Conservation (phyloP, 2,113 vertebrate genomes). For the Peromyscus polionotus region DNA sequence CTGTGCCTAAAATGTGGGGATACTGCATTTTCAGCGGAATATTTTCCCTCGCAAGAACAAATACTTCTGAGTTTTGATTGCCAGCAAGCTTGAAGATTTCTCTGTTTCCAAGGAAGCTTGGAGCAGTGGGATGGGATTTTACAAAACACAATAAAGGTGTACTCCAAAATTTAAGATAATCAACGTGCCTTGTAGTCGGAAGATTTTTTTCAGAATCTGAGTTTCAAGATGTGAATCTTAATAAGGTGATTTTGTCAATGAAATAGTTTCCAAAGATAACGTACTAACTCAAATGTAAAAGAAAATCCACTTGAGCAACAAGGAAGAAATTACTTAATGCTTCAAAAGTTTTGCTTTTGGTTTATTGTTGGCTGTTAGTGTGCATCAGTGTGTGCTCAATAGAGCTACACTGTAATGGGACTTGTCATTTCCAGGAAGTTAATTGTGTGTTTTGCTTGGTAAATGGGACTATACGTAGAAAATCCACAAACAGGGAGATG, state of each 20-base stretch:
- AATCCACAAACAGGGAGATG: background rate
- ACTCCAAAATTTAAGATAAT: background rate
- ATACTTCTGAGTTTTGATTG: constrained; percentile 8
- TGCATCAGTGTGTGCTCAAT: background rate
- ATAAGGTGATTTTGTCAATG: constrained; percentile 50
- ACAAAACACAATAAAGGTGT: background rate
- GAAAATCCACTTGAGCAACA: constrained; percentile 55
- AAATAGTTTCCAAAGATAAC: constrained; percentile 60
- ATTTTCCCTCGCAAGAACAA: background rate
- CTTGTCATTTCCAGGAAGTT: constrained; percentile 55
- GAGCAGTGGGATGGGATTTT: background rate
- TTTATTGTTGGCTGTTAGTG: constrained; percentile 1
- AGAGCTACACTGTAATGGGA: constrained; percentile 29
- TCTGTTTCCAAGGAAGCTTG: constrained; percentile 26
- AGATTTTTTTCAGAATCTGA: constrained; percentile 18
- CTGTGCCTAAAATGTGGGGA: constrained; percentile 44
- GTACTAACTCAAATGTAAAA: constrained; percentile 69
- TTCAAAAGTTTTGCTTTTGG: constrained; percentile 42
- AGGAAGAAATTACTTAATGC: constrained; percentile 57
- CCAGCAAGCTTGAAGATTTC: background rate
- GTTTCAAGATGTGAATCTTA: constrained; percentile 39
- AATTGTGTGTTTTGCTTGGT: constrained; percentile 6
- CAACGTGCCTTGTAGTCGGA: background rate
- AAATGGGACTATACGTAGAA: background rate
- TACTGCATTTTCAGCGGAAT: background rate